Percentiles rank a stretch among this genome's conserved stretches.
These are phyloP conservation scores for Theretra japonica DNA, from an alignment of 2,888 invertebrate species.

Conservation along the genomic window DNA sequence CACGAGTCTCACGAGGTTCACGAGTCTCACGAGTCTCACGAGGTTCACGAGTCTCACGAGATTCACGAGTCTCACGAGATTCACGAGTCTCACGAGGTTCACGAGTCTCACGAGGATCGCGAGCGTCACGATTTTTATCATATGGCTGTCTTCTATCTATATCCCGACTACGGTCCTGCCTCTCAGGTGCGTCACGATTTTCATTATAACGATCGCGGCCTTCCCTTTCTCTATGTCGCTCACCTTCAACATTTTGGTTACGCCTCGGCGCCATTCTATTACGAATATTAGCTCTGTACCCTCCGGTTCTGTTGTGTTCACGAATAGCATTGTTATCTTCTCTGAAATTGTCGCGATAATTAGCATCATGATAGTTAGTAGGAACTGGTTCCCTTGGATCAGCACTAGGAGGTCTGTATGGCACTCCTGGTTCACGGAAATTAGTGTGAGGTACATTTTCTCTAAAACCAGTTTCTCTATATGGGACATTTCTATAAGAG, in stretches of 20 bases:
- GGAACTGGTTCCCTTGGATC: conserved; percentile 69
- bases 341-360: conserved; percentile 70
- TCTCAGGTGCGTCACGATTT: conserved; percentile 70
- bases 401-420: conserved; percentile 71
- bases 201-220: conserved; percentile 73
- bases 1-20: conserved; percentile 61
- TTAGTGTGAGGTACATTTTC: conserved; percentile 67
- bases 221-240: conserved; percentile 75
- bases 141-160: conserved; percentile 63
- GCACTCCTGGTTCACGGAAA: conserved; percentile 67
- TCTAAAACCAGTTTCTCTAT: conserved; percentile 69
- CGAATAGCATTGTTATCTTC: conserved; percentile 65
- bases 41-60: conserved; percentile 58
- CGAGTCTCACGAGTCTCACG: conserved; percentile 59
- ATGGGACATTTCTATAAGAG: conserved; percentile 67
- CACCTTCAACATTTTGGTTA: conserved; percentile 68
- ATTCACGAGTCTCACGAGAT: conserved; percentile 46
- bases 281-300: conserved; percentile 63
- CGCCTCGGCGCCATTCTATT: conserved; percentile 68
- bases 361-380: conserved; percentile 68
- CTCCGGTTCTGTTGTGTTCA: conserved; percentile 64
- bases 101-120: conserved; percentile 58
- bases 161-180: conserved; percentile 74
- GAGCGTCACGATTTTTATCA: conserved; percentile 63
- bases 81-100: conserved; percentile 54